Percentiles rank a stretch among this genome's conserved stretches.
Evolutionary conservation across 23 tunicate genomes (phyloP).

Genomic region (Halocynthia aurantium): DNA sequence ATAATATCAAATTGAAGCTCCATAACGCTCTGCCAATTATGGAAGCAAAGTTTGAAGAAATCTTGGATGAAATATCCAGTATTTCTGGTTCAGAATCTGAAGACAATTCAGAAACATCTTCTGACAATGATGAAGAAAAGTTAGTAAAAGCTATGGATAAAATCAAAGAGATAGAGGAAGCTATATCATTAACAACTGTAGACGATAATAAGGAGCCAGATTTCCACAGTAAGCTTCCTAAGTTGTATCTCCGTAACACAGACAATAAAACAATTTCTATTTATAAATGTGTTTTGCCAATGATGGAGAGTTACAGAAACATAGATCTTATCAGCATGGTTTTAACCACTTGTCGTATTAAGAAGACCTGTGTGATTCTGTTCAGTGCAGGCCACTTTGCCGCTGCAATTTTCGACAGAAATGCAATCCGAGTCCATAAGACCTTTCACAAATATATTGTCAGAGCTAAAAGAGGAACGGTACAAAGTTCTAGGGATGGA

Average conservation of each 20-base stretch:
- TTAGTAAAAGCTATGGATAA: constrained; percentile 1
- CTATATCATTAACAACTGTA: too few species aligned
- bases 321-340: background rate
- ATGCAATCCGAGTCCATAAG: constrained; percentile 47
- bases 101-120: background rate
- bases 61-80: constrained; percentile 44
- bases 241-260: constrained; percentile 56
- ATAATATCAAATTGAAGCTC: constrained; percentile 51
- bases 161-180: background rate
- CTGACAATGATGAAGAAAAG: background rate
- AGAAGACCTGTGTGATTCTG: constrained; percentile 24
- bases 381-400: constrained; percentile 89
- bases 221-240: constrained; percentile 44
- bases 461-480: constrained; percentile 91
- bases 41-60: constrained; percentile 53
- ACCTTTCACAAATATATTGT: constrained; percentile 86
- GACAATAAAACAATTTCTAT: constrained; percentile 35
- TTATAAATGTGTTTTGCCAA: constrained; percentile 30
- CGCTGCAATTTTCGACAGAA: constrained; percentile 65
- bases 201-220: too few species aligned
- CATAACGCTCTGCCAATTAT: constrained; percentile 26
- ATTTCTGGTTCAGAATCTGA: constrained; percentile 82
- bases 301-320: background rate
- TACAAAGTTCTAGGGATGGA: constrained; percentile 60
- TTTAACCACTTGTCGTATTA: background rate